Conservation (phyloP, 2,888 invertebrate genomes). For the Lasioglossum marginatum region DNA sequence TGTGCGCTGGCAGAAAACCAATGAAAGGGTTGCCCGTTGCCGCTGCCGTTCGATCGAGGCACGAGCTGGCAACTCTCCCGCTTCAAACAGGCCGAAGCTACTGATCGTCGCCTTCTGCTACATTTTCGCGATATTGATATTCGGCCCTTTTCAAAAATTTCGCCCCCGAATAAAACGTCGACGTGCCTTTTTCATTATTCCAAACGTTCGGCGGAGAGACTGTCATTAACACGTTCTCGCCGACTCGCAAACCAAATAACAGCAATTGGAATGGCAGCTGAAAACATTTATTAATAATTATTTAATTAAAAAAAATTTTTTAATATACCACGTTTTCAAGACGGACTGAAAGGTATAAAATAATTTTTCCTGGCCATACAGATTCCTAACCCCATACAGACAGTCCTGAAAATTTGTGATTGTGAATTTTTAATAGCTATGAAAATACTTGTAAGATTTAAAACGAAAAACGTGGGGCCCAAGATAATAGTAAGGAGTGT, state of each 20-base stretch:
- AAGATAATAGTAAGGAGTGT: too few species aligned
- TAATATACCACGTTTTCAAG: too few species aligned
- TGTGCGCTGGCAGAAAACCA: slow-evolving; percentile 65
- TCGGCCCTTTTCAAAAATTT: background rate
- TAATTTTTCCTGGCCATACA: too few species aligned
- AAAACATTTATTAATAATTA: background rate
- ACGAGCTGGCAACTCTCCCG: slow-evolving; percentile 29
- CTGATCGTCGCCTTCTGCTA: slow-evolving; percentile 2
- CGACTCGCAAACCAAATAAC: too few species aligned
- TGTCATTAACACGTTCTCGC: background rate
- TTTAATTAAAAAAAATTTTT: too few species aligned
- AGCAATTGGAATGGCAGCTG: background rate
- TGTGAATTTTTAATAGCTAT: too few species aligned
- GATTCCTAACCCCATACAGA: too few species aligned
- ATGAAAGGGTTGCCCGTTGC: slow-evolving; percentile 58
- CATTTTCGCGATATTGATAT: background rate
- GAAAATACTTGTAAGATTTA: too few species aligned
- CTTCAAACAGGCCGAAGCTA: slow-evolving; percentile 26
- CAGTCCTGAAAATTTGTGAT: too few species aligned
- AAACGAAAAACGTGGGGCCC: too few species aligned
- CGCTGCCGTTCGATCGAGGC: slow-evolving; percentile 40
- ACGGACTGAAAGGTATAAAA: too few species aligned
- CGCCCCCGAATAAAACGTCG: background rate
- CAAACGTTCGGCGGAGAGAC: background rate
- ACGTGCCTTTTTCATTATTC: background rate